These are phyloP conservation scores for Scartelaos histophorus DNA, from an alignment of 2,113 vertebrate species.

Conservation along the genomic window DNA sequence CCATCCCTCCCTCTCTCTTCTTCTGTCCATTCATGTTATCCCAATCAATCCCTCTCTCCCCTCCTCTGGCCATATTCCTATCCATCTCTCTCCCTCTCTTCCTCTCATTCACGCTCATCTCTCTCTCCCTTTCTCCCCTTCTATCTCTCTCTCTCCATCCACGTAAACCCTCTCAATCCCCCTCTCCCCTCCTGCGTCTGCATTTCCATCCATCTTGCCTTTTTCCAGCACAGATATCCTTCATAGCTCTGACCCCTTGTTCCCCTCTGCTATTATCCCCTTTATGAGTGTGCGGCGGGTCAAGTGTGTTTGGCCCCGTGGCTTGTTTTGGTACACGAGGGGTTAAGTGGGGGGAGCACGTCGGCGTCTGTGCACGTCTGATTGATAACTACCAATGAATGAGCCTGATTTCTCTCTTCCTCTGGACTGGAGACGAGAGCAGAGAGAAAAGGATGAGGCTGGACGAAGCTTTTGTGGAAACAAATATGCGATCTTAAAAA, in stretches of 20 bases:
- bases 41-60: no score
- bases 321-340: slow-evolving; percentile 5
- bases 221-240: slow-evolving; percentile 26
- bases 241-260: slow-evolving; percentile 37
- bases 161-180: no score
- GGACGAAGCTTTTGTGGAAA: neutral
- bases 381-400: slow-evolving; percentile 30
- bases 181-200: no score
- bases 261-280: slow-evolving; percentile 20
- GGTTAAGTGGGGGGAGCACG: slow-evolving; percentile 35
- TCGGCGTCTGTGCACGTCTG: slow-evolving; percentile 36
- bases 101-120: no score
- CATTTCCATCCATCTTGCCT: slow-evolving; percentile 23
- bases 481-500: neutral
- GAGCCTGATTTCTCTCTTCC: slow-evolving; percentile 17
- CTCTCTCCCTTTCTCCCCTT: no score
- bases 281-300: slow-evolving; percentile 27
- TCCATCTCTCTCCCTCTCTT: no score
- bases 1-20: no score
- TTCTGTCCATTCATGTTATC: no score
- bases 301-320: slow-evolving; percentile 38
- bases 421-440: neutral
- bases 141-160: no score
- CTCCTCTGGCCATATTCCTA: no score
- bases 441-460: neutral